Evolutionary conservation across 2,797 vertebrate species (phyloP).

Genomic region (Acanthornis magna): DNA sequence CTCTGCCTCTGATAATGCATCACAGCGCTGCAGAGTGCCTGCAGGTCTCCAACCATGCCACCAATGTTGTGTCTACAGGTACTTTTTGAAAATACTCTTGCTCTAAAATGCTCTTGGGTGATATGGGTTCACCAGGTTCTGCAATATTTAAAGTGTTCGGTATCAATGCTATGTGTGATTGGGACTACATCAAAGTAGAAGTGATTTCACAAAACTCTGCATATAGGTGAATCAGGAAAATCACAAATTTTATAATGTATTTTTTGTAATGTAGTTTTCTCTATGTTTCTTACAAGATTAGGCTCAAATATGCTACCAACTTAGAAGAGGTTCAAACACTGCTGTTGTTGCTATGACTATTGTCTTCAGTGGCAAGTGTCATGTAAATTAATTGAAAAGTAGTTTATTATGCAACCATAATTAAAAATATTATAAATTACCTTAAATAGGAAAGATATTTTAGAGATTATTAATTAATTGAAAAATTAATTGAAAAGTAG

Average conservation of each 20-base stretch:
- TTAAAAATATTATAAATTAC: not conserved
- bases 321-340: not conserved
- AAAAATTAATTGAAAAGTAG: not conserved
- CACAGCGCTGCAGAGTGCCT: slow-evolving; percentile 88
- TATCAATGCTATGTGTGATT: not conserved
- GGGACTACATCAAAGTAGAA: not conserved
- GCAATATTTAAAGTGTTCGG: not conserved
- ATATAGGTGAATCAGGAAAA: not conserved
- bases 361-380: not conserved
- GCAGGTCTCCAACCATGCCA: slow-evolving; percentile 85
- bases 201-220: not conserved
- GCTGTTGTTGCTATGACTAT: not conserved
- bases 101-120: not conserved
- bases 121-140: not conserved
- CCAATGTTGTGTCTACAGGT: slow-evolving; percentile 94
- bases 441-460: not conserved
- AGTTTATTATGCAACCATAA: not conserved
- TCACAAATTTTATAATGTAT: too few species aligned
- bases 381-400: not conserved
- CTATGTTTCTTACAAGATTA: not conserved
- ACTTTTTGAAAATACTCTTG: slow-evolving; percentile 64
- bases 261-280: not conserved
- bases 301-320: not conserved
- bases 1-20: slow-evolving; percentile 94
- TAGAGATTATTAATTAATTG: too few species aligned